Conservation (phyloP, 2,113 vertebrate genomes). For the Centropus unirufus region DNA sequence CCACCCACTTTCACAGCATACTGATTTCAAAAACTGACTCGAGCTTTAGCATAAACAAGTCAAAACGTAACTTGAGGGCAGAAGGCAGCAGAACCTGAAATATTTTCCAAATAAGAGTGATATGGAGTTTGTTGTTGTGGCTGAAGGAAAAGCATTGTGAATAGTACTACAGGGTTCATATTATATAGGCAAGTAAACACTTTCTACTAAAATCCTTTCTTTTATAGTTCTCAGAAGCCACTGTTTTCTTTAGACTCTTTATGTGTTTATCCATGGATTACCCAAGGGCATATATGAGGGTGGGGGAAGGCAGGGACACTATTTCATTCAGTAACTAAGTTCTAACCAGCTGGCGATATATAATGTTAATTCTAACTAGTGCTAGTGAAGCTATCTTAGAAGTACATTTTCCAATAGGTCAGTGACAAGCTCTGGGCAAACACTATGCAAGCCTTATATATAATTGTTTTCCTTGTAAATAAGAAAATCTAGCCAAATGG, state of each 20-base stretch:
- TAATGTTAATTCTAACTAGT: background rate
- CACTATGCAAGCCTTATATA: background rate
- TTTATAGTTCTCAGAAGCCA: background rate
- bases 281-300: background rate
- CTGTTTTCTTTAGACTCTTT: background rate
- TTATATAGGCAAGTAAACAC: background rate
- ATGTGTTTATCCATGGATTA: background rate
- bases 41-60: slow-evolving; percentile 24
- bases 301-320: accelerated
- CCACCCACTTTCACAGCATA: background rate
- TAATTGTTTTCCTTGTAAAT: background rate
- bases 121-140: background rate
- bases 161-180: background rate
- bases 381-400: background rate
- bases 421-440: background rate
- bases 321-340: background rate
- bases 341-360: background rate
- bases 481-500: background rate
- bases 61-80: background rate
- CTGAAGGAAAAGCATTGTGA: background rate
- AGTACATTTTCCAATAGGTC: background rate
- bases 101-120: background rate
- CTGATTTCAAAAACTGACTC: slow-evolving; percentile 12
- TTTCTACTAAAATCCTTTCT: background rate
- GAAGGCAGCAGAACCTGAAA: background rate